phyloP scores from a whole-genome alignment of 2,888 invertebrate genomes.

The Netelia inedita region DNA sequence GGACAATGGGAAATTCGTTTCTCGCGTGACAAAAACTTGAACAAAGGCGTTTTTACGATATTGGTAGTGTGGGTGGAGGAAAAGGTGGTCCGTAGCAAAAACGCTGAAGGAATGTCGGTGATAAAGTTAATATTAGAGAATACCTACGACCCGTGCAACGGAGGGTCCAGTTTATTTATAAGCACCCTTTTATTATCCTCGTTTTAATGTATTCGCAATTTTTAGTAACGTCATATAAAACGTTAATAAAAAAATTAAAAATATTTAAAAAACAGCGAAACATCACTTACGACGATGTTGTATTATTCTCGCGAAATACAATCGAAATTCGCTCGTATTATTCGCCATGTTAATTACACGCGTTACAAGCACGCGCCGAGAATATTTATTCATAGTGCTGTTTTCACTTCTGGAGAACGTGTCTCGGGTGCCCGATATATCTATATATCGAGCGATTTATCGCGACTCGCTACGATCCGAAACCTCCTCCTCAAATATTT shows the following conservation, averaged over 20 bases:
- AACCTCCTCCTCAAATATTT: no score
- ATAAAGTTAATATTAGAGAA: constrained; percentile 73
- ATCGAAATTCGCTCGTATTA: constrained; percentile 43
- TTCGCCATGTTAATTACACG: constrained; percentile 38
- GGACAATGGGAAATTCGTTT: background rate
- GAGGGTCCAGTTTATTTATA: constrained; percentile 63
- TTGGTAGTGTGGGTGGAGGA: constrained; percentile 9
- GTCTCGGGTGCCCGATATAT: background rate
- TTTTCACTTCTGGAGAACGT: constrained; percentile 19
- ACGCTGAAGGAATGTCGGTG: constrained; percentile 58
- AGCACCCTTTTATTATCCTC: constrained; percentile 45
- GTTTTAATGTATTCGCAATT: background rate
- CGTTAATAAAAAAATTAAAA: background rate
- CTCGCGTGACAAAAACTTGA: constrained; percentile 43
- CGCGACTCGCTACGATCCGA: no score
- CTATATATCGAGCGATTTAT: no score
- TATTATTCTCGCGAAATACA: constrained; percentile 21
- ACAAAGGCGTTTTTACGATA: background rate
- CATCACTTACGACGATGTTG: background rate
- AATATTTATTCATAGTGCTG: constrained; percentile 41
- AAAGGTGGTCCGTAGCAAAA: constrained; percentile 4
- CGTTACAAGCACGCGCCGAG: constrained; percentile 24
- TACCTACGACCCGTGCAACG: constrained; percentile 7
- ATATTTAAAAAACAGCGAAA: background rate
- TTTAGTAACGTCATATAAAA: background rate